Evolutionary conservation across 2,888 invertebrate genomes (phyloP), one percentile per base, ranked within the genome.

Genomic region (Agrochola lota): DNA sequence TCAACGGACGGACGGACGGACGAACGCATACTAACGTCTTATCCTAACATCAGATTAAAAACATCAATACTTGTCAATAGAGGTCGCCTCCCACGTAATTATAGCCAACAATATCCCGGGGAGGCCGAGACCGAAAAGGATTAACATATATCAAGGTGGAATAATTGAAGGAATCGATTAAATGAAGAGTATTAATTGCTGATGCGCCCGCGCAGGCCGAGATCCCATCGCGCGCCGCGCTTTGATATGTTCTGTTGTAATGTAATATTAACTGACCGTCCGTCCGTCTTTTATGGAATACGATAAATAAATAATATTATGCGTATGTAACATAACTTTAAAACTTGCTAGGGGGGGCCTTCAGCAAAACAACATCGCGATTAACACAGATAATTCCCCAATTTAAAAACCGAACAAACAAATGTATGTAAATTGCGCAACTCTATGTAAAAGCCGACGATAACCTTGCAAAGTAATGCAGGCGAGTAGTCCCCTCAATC

Each of bases 1-100:
- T 95, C 96, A 96, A 94, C 91, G 89, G 90, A 91, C 92, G 90
- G 94, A 93, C 94, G 91, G 93, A 94, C 94, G 93, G 93, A 92
- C 93, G 93, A 90, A 90, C 94, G 95, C 95, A 95, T 95, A 95
- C 96, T 95, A 96, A 96, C 95, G 95, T 93, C 95, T 95, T 95
- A 95, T 95, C 96, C 96, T 96, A 96, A 96, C 96, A 96, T 96
- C 96, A 95, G 96, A 96, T 96, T 96, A 96, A 96, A 96, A 95
- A 94, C 96, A 96, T 96, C 96, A 96, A 96, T 96, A 96, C 95
- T 95, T 96, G 96, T 96, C 96, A 95, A 95, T 95, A 95, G 95
- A 95, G 94, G 94, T 95, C 95, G 94, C 95, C 96, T 95, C 96
- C 96, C 96, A 96, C 95, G 95, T 96, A 96, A 96, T 96, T 96